Evolutionary conservation across 2,797 vertebrate species (phyloP), one percentile per base, ranked within the genome.

Genomic region (Decapterus maruadsi): DNA sequence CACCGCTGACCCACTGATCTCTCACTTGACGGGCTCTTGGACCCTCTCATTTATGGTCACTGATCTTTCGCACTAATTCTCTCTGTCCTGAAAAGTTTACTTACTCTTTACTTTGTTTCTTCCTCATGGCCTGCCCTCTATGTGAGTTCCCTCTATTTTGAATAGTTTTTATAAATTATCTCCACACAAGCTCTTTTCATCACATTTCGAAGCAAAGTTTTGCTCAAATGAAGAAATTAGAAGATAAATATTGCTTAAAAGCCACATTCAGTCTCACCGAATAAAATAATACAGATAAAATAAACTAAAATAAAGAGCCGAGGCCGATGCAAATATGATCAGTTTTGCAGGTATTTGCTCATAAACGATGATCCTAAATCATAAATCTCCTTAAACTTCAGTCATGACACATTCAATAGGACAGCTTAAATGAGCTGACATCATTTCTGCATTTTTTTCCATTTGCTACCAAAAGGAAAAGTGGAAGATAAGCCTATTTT

Each of bases 21-120:
- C 43, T 72, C 38, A 57, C 70, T 80, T 38, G 9, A 19, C n/a
- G n/a, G 48, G 26, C 63, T 79, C 51, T 59, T 13, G 1, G 62
- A 60, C 46, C 50, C 51, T 65, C 42, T 72, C 54, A 54, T 60
- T 84, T 63, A 79, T n/a, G 4, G 73, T 80, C 59, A 80, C 55
- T 72, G 50, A 80, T 72, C 58, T 51, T 56, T 76, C 31, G 75
- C 80, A 53, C 74, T 45, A 38, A 85, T 78, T 80, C 54, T 72
- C 56, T 40, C 54, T 67, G 67, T 78, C 72, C 65, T 56, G 17
- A 48, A 75, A 78, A 34, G 46, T 40, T 5, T 56, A 71, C 31
- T 50, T 8, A 40, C 55, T 69, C 20, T 40, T 63, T 22, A 20
- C 20, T 78, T 61, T 69, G 20, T 38, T 36, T 10, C n/a, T 42